Conservation (phyloP, 2,888 invertebrate species). For the Ophion slaviceki region DNA sequence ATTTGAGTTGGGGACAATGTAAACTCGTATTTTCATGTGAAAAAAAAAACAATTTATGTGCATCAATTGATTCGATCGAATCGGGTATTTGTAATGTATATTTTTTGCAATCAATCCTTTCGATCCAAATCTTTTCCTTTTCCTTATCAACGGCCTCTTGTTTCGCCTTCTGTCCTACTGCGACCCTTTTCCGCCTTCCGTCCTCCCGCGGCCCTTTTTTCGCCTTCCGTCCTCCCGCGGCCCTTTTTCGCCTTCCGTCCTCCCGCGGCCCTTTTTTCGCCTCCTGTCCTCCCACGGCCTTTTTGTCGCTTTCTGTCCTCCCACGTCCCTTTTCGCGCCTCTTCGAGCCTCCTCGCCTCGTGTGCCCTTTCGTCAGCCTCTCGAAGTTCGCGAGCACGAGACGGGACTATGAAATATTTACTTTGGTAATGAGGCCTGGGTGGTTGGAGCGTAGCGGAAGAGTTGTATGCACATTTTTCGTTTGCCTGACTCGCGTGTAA, state of each 20-base stretch:
- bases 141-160: background rate
- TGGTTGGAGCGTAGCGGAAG: constrained; percentile 57
- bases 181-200: too few species aligned
- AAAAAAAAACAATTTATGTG: background rate
- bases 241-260: too few species aligned
- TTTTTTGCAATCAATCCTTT: constrained; percentile 6
- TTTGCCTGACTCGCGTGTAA: constrained; percentile 33
- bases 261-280: too few species aligned
- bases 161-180: constrained; percentile 1
- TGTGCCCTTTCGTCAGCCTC: constrained; percentile 66
- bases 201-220: too few species aligned
- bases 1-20: constrained; percentile 3
- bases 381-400: constrained; percentile 71
- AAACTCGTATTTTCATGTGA: background rate
- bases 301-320: too few species aligned
- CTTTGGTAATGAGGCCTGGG: constrained; percentile 83
- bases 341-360: constrained; percentile 23
- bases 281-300: too few species aligned
- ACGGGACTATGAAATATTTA: constrained; percentile 83
- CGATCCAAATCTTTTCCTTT: constrained; percentile 12
- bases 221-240: too few species aligned
- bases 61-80: background rate
- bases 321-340: background rate
- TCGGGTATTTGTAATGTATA: background rate
- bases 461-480: constrained; percentile 51